Evolutionary conservation across 2,113 vertebrate genomes (phyloP).

Genomic region (Amphiprion ocellaris): DNA sequence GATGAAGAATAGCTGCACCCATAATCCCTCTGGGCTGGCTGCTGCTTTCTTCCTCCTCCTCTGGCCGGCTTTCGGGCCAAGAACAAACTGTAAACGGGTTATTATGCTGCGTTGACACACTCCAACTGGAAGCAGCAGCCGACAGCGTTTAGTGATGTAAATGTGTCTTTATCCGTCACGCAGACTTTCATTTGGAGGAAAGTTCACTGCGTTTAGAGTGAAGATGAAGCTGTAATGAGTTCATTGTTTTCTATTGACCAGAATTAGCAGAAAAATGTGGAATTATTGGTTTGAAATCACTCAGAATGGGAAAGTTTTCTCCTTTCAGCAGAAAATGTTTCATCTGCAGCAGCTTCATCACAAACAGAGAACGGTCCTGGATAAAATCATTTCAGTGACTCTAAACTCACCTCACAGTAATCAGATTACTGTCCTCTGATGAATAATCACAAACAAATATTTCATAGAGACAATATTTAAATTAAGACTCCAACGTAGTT

Average conservation of each 20-base stretch:
- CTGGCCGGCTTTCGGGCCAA: conserved; percentile 80
- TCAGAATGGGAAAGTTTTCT: background rate
- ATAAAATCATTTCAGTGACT: no score
- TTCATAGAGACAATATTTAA: no score
- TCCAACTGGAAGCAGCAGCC: conserved; percentile 76
- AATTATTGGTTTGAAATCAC: conserved; percentile 10
- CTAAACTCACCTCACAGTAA: no score
- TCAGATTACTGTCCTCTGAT: no score
- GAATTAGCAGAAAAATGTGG: background rate
- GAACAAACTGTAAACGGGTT: conserved; percentile 87
- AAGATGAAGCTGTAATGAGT: conserved; percentile 30
- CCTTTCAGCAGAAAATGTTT: background rate
- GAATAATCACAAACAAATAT: no score
- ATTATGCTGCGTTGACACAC: conserved; percentile 83
- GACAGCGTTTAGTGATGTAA: conserved; percentile 64
- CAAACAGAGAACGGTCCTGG: no score
- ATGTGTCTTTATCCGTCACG: conserved; percentile 63
- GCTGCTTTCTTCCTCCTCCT: conserved; percentile 58
- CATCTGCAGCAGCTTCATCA: background rate
- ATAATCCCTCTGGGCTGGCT: conserved; percentile 83
- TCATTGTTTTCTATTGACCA: conserved; percentile 26
- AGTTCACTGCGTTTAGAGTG: conserved; percentile 58
- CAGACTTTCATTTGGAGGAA: conserved; percentile 68
- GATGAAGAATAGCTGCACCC: conserved; percentile 85
- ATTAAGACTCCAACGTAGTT: no score